These are phyloP conservation scores for Papilio elwesi DNA, from an alignment of 2,888 invertebrate genomes.

Conservation along the genomic window DNA sequence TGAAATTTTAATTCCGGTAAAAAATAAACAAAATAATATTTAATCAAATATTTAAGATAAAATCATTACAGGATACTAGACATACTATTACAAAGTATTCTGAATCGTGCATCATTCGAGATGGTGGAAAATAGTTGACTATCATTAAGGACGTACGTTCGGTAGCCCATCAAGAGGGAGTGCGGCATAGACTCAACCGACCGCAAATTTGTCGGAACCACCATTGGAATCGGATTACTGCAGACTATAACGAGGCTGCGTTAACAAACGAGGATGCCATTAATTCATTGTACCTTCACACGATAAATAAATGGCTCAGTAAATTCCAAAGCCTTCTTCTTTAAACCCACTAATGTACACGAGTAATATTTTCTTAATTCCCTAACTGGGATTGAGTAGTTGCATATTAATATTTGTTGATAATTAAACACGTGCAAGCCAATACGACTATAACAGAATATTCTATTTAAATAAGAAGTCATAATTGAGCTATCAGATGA, in stretches of 20 bases:
- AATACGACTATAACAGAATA: no score
- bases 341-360: conserved; percentile 45
- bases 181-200: conserved; percentile 65
- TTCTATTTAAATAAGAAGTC: no score
- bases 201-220: conserved; percentile 81
- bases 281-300: conserved; percentile 59
- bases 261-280: conserved; percentile 74
- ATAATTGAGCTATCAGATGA: no score
- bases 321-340: conserved; percentile 50
- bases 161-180: conserved; percentile 38
- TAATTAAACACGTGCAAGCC: no score
- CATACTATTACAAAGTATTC: conserved; percentile 7
- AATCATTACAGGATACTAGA: not conserved
- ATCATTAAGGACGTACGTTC: conserved; percentile 36
- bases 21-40: no score
- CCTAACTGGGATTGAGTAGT: not conserved
- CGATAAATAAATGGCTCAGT: conserved; percentile 55
- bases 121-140: conserved; percentile 37
- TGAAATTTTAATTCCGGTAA: no score
- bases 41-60: not conserved
- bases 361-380: not conserved
- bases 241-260: conserved; percentile 64
- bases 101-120: conserved; percentile 3
- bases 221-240: conserved; percentile 79
- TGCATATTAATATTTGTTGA: no score